Evolutionary conservation across 2,888 invertebrate species (phyloP).

Genomic region (Criorhina ranunculi): DNA sequence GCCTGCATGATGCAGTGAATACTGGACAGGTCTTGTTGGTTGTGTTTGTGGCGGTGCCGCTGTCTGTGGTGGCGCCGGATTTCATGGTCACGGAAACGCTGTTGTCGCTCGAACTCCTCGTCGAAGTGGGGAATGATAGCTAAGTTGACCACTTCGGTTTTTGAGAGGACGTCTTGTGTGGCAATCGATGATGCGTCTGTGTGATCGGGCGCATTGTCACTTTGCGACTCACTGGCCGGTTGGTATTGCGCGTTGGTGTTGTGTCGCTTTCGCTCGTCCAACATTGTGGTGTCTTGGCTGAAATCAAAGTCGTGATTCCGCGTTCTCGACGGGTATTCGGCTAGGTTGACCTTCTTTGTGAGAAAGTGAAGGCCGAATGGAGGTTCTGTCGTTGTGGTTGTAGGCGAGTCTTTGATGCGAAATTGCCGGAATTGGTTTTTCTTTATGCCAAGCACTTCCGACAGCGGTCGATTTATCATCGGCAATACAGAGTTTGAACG

Average conservation of each 20-base stretch:
- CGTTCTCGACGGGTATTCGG: constrained; percentile 82
- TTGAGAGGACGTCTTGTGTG: constrained; percentile 82
- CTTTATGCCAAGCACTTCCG: constrained; percentile 84
- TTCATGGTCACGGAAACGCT: constrained; percentile 81
- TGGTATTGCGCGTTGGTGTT: constrained; percentile 78
- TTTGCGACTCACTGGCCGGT: constrained; percentile 63
- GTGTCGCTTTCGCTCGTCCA: constrained; percentile 82
- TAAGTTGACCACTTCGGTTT: constrained; percentile 84
- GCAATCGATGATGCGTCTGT: constrained; percentile 80
- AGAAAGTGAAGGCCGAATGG: constrained; percentile 79
- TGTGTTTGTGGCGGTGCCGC: constrained; percentile 82
- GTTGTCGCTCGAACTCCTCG: constrained; percentile 83
- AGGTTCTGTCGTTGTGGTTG: constrained; percentile 79
- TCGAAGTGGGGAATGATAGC: constrained; percentile 84
- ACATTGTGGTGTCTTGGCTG: constrained; percentile 83
- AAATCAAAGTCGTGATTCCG: constrained; percentile 83
- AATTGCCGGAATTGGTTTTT: constrained; percentile 84
- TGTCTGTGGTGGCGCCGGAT: constrained; percentile 82
- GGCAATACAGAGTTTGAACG: constrained; percentile 82
- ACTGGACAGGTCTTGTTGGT: constrained; percentile 83
- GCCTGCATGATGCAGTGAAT: constrained; percentile 85
- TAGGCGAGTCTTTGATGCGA: constrained; percentile 82
- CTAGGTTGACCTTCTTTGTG: constrained; percentile 82
- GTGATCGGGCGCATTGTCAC: constrained; percentile 77
- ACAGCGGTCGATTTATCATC: constrained; percentile 84